Percentiles rank a stretch among this genome's conserved stretches.
Evolutionary conservation across 2,888 invertebrate species (phyloP).

Genomic region (Pycnomerus fuliginosus): DNA sequence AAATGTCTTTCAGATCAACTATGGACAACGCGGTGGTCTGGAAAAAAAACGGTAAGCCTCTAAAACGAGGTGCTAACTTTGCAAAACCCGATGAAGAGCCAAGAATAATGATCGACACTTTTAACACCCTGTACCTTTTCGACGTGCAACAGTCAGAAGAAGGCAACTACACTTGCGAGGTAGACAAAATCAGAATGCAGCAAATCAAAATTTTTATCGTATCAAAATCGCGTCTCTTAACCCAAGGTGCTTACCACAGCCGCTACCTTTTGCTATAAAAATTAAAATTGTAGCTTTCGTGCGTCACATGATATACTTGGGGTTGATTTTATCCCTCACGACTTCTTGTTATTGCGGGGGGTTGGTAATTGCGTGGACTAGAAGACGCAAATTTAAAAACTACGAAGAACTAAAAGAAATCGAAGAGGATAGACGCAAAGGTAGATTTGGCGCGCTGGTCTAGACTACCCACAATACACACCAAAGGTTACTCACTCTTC

Average conservation of each 20-base stretch:
- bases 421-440: constrained; percentile 11
- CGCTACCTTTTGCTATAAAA: constrained; percentile 6
- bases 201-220: constrained; percentile 56
- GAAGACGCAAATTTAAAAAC: constrained; percentile 50
- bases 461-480: too few species aligned
- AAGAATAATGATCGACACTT: constrained; percentile 57
- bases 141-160: constrained; percentile 63
- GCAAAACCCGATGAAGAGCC: constrained; percentile 50
- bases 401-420: constrained; percentile 41
- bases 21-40: constrained; percentile 57
- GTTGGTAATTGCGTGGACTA: constrained; percentile 56
- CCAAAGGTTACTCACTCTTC: too few species aligned
- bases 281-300: constrained; percentile 55
- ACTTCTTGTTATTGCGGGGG: constrained; percentile 61
- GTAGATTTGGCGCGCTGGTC: too few species aligned
- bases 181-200: constrained; percentile 61
- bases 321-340: constrained; percentile 58
- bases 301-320: constrained; percentile 60
- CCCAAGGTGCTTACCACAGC: constrained; percentile 52
- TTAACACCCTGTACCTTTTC: constrained; percentile 58
- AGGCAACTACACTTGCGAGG: constrained; percentile 69
- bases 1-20: constrained; percentile 44
- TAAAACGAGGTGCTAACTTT: constrained; percentile 50
- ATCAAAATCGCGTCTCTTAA: constrained; percentile 55
- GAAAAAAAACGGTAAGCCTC: constrained; percentile 55